Evolutionary conservation across 2,113 vertebrate genomes (phyloP).

Genomic region (Cyprinodon brontotheroides): DNA sequence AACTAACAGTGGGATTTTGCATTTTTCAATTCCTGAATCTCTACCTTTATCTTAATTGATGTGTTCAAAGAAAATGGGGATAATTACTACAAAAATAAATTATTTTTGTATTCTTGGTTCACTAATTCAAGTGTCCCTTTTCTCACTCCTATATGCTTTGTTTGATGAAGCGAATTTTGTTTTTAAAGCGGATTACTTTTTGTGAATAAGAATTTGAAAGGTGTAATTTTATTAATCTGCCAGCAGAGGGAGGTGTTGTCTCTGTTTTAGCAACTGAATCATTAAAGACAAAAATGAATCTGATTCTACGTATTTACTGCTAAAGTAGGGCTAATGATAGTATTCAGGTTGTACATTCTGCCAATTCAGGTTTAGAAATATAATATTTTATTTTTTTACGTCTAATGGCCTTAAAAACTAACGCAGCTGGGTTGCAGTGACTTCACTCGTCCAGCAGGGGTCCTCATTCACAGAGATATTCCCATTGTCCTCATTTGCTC

Average conservation of each 20-base stretch:
- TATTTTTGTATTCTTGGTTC: no score
- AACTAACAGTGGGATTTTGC: no score
- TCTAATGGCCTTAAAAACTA: not conserved
- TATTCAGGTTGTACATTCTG: not conserved
- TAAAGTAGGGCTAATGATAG: not conserved
- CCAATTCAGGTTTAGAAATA: not conserved
- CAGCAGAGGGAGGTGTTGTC: constrained; percentile 49
- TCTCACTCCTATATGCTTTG: not conserved
- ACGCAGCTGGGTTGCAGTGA: not conserved
- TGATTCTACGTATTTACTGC: not conserved
- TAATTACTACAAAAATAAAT: no score
- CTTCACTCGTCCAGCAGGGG: constrained; percentile 52
- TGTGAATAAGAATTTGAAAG: not conserved
- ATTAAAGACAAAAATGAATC: not conserved
- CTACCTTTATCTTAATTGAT: no score
- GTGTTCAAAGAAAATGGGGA: no score
- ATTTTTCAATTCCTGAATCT: no score
- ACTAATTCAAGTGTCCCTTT: not conserved
- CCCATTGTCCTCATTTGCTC: constrained; percentile 51
- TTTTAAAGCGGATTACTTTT: constrained; percentile 21
- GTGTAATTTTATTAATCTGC: constrained; percentile 18
- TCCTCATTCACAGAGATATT: constrained; percentile 14
- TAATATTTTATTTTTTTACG: not conserved
- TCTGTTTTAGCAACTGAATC: constrained; percentile 19
- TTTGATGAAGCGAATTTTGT: not conserved